Evolutionary conservation across 1,140 invertebrate genomes (phyloP).

Genomic region (Whitmania pigra): DNA sequence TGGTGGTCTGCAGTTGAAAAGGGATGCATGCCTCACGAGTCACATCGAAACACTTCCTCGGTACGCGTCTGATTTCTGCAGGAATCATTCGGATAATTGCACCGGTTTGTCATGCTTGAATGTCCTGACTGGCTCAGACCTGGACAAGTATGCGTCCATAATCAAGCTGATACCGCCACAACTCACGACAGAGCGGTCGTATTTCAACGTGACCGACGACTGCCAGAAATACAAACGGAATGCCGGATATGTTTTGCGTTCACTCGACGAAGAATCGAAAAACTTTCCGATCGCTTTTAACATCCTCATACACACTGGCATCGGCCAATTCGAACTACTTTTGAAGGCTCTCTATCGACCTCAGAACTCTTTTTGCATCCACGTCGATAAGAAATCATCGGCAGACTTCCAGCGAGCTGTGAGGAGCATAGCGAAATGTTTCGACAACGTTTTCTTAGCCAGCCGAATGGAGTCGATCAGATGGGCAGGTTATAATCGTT

Average conservation of each 20-base stretch:
- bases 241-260: slow-evolving; percentile 16
- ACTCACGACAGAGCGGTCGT: slow-evolving; percentile 1
- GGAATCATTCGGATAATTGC: not conserved
- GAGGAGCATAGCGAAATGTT: slow-evolving; percentile 28
- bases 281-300: slow-evolving; percentile 35
- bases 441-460: slow-evolving; percentile 32
- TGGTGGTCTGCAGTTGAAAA: too few relatives aligned
- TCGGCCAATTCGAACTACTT: slow-evolving; percentile 32
- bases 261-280: slow-evolving; percentile 27
- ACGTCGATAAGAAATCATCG: slow-evolving; percentile 32
- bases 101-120: not conserved
- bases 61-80: not conserved
- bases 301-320: slow-evolving; percentile 33
- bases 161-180: not conserved
- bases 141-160: not conserved
- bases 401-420: slow-evolving; percentile 26
- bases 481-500: slow-evolving; percentile 28
- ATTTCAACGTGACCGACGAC: slow-evolving; percentile 15
- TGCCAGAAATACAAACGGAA: slow-evolving; percentile 21
- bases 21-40: not conserved
- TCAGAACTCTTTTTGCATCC: slow-evolving; percentile 38
- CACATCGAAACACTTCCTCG: not conserved
- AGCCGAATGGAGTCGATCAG: slow-evolving; percentile 29
- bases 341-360: slow-evolving; percentile 35
- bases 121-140: not conserved